Percentiles rank a stretch among this genome's conserved stretches.
Conservation (phyloP, 1,140 invertebrate genomes). For the Medauroidea extradentata region DNA sequence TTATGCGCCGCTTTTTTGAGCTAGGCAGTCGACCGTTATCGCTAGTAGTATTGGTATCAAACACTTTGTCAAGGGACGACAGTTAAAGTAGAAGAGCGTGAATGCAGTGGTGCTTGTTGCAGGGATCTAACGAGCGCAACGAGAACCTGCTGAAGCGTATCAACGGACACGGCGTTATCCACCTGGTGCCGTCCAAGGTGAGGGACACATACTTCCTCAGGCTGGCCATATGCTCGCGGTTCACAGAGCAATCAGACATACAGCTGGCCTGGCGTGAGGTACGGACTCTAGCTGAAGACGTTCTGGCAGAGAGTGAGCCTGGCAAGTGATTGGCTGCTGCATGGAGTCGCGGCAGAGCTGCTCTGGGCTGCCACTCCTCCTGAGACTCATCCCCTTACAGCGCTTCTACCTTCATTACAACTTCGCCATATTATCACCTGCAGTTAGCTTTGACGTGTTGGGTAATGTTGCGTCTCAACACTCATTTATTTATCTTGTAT, state of each 20-base stretch:
- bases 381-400: neutral
- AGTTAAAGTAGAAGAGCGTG: no score
- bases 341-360: neutral
- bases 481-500: no score
- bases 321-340: slow-evolving; percentile 7
- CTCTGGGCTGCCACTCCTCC: neutral
- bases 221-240: slow-evolving; percentile 85
- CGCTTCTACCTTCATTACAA: neutral
- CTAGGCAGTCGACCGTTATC: neutral
- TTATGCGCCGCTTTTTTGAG: no score
- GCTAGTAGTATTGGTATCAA: neutral
- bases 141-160: slow-evolving; percentile 80
- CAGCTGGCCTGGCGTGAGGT: slow-evolving; percentile 84
- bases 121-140: slow-evolving; percentile 77
- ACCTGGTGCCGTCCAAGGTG: slow-evolving; percentile 90
- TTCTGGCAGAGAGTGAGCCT: slow-evolving; percentile 9
- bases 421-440: no score
- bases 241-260: slow-evolving; percentile 78
- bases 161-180: slow-evolving; percentile 88
- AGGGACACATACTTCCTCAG: slow-evolving; percentile 80
- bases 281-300: slow-evolving; percentile 61
- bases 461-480: no score
- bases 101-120: slow-evolving; percentile 24
- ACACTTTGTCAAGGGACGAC: neutral
- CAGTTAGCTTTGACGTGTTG: no score